Evolutionary conservation across 2,113 vertebrate genomes (phyloP), one percentile per base, ranked within the genome.

Genomic region (Fregata magnificens): DNA sequence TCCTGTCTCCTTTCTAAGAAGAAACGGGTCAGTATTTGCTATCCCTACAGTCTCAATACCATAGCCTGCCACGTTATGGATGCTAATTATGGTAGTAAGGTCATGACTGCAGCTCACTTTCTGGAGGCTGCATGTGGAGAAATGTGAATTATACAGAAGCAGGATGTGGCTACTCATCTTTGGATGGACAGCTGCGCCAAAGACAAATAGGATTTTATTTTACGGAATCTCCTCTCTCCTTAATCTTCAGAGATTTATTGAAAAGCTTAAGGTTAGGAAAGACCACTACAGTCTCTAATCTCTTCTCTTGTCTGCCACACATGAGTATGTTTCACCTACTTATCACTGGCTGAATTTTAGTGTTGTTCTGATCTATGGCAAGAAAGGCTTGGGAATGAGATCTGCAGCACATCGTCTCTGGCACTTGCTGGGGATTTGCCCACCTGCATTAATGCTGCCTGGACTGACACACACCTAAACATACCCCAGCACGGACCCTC

Each of bases 161-260:
- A 3, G 52, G 58, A 77, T 29, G 52, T 31, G 53, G 19, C 19
- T 61, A 32, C 22, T 92, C 26, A 16, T 85, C 56, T 85, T 81
- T 34, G 65, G 44, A 36, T 25, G 66, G 47, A 89, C 93, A 88
- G 93, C 80, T 85, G 88, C 19, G 5, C 52, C 38, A 66, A 87
- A 82, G 40, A 29, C 40, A 86, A 92, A 94, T 90, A 88, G 95
- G 90, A 91, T 82, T 94, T 81, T 42, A 47, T 74, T 81, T 88
- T 62, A 84, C 45, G 34, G 84, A 82, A 86, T 82, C 74, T 91
- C 45, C 34, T 94, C 59, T 95, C 42, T 81, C 47, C 65, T 63
- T 95, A 93, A 96, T 94, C 96, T 88, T 86, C 47, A 36, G 76
- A 93, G 90, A 92, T 95, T 90, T 95, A 78, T 25, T 61, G 69